Evolutionary conservation across 2,888 invertebrate genomes (phyloP).

Genomic region (Dryobotodes eremita): DNA sequence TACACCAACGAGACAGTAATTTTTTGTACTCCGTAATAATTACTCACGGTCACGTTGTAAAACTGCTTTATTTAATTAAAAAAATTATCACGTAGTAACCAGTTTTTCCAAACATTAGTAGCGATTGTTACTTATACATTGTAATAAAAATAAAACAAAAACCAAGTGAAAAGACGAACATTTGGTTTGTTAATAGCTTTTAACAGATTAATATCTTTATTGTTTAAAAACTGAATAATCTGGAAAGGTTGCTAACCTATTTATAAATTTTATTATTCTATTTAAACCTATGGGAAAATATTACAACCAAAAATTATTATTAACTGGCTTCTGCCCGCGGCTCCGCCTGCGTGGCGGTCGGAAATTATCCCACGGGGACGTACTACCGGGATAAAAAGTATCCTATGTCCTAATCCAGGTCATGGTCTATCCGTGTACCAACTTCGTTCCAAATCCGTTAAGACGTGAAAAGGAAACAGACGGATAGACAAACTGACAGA

Average conservation of each 20-base stretch:
- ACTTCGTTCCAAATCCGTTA: too few species aligned
- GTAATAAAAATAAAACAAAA: not conserved
- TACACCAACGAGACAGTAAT: too few species aligned
- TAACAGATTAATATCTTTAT: conserved; percentile 24
- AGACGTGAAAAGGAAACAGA: too few species aligned
- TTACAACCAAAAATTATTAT: too few species aligned
- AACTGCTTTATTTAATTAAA: not conserved
- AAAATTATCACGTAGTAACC: not conserved
- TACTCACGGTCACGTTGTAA: not conserved
- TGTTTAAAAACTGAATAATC: conserved; percentile 7
- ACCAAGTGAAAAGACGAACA: not conserved
- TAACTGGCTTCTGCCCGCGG: too few species aligned
- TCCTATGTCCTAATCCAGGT: too few species aligned
- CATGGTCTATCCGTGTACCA: too few species aligned
- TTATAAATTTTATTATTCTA: not conserved
- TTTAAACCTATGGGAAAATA: conserved; percentile 8
- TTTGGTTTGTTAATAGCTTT: not conserved
- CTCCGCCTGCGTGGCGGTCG: too few species aligned
- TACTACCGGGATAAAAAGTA: too few species aligned
- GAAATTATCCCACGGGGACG: too few species aligned
- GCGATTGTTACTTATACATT: not conserved
- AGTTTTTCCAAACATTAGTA: not conserved
- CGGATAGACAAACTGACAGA: too few species aligned
- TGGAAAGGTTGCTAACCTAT: conserved; percentile 5
- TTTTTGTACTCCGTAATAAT: too few species aligned